Percentiles rank a stretch among this genome's conserved stretches.
phyloP scores from a whole-genome alignment of 2,888 invertebrate genomes.

The Lissocephala sabroskyi region DNA sequence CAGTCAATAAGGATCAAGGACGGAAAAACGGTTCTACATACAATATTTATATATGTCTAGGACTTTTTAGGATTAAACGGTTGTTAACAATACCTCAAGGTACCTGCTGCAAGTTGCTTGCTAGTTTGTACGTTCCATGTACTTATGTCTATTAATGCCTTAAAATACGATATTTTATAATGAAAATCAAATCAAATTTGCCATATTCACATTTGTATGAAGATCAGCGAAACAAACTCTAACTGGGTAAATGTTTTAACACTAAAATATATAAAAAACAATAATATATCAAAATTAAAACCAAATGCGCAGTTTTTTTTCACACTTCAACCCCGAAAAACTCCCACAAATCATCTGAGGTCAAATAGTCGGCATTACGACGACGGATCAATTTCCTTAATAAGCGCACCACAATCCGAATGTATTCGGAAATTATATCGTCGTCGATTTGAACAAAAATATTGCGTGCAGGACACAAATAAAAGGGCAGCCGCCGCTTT shows the following conservation, averaged over 20 bases:
- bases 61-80: constrained; percentile 50
- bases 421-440: constrained; percentile 6
- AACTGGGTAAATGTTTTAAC: too few species aligned
- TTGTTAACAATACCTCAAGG: constrained; percentile 65
- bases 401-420: not conserved
- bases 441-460: constrained; percentile 4
- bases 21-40: constrained; percentile 4
- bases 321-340: constrained; percentile 19
- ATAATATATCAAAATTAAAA: too few species aligned
- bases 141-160: not conserved
- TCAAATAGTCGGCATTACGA: constrained; percentile 16
- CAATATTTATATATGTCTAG: constrained; percentile 23
- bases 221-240: too few species aligned
- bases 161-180: constrained; percentile 9
- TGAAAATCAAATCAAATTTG: constrained; percentile 22
- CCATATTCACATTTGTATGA: not conserved
- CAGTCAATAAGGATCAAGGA: not conserved
- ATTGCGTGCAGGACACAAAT: constrained; percentile 17
- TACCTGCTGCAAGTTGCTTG: constrained; percentile 69
- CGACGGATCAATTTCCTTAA: constrained; percentile 4
- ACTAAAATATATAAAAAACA: too few species aligned
- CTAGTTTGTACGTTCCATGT: constrained; percentile 59
- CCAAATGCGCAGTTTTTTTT: too few species aligned
- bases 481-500: constrained; percentile 11
- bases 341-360: constrained; percentile 6